phyloP scores from a whole-genome alignment of 2,797 vertebrate species.

The Alosa sapidissima region DNA sequence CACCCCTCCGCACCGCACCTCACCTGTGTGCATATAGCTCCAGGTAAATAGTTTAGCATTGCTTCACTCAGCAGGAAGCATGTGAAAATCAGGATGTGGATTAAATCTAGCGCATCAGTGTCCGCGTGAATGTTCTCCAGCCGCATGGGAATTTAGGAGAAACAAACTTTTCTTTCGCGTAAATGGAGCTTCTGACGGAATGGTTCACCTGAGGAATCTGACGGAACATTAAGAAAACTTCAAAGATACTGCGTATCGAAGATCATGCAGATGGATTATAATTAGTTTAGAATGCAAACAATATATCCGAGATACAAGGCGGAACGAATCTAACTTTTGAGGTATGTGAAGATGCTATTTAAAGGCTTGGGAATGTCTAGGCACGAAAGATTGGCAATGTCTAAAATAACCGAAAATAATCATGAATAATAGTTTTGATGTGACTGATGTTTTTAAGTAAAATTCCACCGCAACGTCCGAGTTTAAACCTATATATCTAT shows the following conservation, averaged over 20 bases:
- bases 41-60: conserved; percentile 58
- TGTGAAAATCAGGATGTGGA: conserved; percentile 6
- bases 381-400: background rate
- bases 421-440: background rate
- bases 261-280: background rate
- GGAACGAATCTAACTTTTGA: conserved; percentile 17
- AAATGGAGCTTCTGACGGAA: conserved; percentile 6
- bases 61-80: conserved; percentile 1
- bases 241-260: background rate
- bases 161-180: background rate
- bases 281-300: conserved; percentile 19
- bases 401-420: background rate
- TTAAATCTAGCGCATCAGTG: background rate
- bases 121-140: background rate
- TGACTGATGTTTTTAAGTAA: background rate
- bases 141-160: background rate
- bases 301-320: background rate
- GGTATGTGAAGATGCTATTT: background rate
- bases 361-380: background rate
- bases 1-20: conserved; percentile 14
- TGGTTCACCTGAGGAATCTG: conserved; percentile 12
- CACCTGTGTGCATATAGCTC: conserved; percentile 61
- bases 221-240: background rate
- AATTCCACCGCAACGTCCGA: no score
- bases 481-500: background rate